Evolutionary conservation across 1,140 invertebrate genomes (phyloP), one percentile per base, ranked within the genome.

Genomic region (Frieseomelitta varia): DNA sequence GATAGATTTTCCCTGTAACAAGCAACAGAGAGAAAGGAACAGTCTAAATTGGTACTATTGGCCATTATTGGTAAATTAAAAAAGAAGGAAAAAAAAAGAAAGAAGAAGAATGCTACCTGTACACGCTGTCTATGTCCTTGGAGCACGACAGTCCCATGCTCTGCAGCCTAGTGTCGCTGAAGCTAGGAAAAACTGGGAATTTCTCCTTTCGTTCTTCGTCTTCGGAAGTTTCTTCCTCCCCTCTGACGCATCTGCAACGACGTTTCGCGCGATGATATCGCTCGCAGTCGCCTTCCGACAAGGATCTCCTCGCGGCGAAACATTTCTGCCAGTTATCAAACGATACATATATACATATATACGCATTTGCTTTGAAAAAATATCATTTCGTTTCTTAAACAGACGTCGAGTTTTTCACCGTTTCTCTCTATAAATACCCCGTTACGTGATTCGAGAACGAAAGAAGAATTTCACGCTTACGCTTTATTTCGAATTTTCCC

Each of bases 161-260:
- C 72, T 92, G 86, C 12, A 94, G 74, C 51, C 82, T 91, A 47
- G 63, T 39, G 56, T 94, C 92, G 2, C 88, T 87, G 30, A 94
- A 87, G 79, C 92, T 93, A 6, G 94, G 94, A 82, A 95, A 95
- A 47, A 89, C 83, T 8, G 67, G 88, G 19, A 82, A 75, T 63
- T 86, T 67, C 34, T 87, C 83, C n/a, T n/a, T n/a, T 39, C 88
- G 58, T 61, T 61, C 84, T 11, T 87, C 81, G 10, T 87, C 34
- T 4, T 39, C 81, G 15, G 79, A 53, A 1, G 61, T 30, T 17
- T 63, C 71, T 47, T 71, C 69, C 27, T 71, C 79, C 39, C 67
- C 81, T 47, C 67, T 67, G 34, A 27, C 61, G 51, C 71, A 51
- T n/a, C 67, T 77, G 30, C 78, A 85, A 63, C 39, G 81, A 11